phyloP scores from a whole-genome alignment of 2,797 vertebrate genomes.

The Sebastes matsubarae region DNA sequence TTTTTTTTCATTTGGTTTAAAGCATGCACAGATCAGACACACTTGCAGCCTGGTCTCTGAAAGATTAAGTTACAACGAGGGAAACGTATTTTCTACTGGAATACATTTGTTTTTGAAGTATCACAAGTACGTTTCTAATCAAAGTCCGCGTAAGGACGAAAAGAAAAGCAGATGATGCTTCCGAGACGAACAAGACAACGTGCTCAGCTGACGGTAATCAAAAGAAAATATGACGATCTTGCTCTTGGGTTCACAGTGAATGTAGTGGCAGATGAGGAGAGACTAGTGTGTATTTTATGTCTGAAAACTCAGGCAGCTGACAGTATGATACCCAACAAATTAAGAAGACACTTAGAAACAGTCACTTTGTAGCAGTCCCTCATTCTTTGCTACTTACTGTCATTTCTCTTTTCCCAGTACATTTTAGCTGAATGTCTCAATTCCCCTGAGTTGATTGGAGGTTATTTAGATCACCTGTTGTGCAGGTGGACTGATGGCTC shows the following conservation, averaged over 20 bases:
- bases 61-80: background rate
- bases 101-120: background rate
- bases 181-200: background rate
- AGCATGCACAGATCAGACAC: background rate
- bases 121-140: background rate
- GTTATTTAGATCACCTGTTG: background rate
- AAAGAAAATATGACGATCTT: background rate
- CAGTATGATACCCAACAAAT: background rate
- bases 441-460: background rate
- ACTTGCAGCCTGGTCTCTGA: background rate
- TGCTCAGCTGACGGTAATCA: background rate
- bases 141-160: background rate
- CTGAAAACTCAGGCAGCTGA: background rate
- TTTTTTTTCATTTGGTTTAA: background rate
- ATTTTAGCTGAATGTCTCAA: background rate
- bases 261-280: background rate
- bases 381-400: background rate
- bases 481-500: background rate
- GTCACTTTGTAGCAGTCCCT: background rate
- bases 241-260: background rate
- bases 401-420: background rate
- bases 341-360: background rate
- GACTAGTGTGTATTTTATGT: background rate
- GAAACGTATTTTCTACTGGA: background rate
- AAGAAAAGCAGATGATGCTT: background rate